phyloP scores from a whole-genome alignment of 1,140 invertebrate species.

The Eurosta solidaginis region DNA sequence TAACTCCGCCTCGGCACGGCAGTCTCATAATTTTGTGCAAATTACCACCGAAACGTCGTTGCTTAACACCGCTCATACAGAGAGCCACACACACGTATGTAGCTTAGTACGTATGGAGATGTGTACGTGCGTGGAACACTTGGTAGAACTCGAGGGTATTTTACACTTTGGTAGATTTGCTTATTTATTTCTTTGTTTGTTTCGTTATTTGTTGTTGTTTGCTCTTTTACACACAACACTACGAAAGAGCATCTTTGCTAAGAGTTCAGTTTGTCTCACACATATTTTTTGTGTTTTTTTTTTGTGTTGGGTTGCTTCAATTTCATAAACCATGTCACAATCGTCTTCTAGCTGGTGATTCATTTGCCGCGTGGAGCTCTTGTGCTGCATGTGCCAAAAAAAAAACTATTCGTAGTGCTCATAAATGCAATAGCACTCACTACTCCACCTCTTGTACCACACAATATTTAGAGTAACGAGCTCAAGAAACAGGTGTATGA shows the following conservation, averaged over 20 bases:
- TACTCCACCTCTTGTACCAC: not conserved
- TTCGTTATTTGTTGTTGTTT: not conserved
- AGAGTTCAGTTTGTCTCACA: not conserved
- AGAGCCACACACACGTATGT: no score
- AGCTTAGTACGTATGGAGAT: not conserved
- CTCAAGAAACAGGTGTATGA: no score
- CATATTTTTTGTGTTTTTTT: not conserved
- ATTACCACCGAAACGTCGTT: slow-evolving; percentile 32
- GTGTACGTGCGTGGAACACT: not conserved
- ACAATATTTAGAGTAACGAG: no score
- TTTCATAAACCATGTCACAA: slow-evolving; percentile 24
- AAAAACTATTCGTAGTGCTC: no score
- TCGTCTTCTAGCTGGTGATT: slow-evolving; percentile 9
- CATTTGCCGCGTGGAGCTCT: not conserved
- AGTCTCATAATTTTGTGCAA: slow-evolving; percentile 37
- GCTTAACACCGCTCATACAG: not conserved
- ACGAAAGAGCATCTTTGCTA: no score
- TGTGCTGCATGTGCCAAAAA: not conserved
- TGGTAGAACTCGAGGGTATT: slow-evolving; percentile 1
- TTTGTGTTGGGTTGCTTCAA: not conserved
- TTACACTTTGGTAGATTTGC: slow-evolving; percentile 6
- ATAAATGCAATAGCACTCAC: not conserved
- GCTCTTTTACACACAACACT: not conserved
- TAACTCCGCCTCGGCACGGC: slow-evolving; percentile 35
- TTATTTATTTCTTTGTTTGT: not conserved